Base-by-base conservation (phyloP, 2,888 invertebrate species). In the Eupithecia subumbrata region DNA sequence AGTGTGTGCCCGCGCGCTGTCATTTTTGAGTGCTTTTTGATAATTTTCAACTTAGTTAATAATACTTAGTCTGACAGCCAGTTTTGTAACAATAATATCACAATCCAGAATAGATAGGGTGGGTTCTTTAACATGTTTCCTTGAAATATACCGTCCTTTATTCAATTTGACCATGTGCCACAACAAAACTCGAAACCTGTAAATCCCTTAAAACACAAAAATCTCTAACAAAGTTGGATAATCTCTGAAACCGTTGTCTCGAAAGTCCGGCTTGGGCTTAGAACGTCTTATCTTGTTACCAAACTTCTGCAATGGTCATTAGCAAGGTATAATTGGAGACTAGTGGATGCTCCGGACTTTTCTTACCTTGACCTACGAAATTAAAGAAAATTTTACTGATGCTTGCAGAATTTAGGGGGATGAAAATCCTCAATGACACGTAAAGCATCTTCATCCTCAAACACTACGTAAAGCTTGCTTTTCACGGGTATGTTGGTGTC, bases 281-380 rank as follows among this genome's bases (percentile, higher is more conserved):
- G 75, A 78, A 79, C 73, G 71, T 66, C 77, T 77, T 75, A 78
- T 80, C 80, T 80, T 76, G 79, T 80, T 79, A 77, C 48, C 76
- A 76, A 80, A 80, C 72, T 79, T 79, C 71, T 75, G 43, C 68
- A 25, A 80, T 77, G 75, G 72, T 77, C 76, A 78, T 80, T 80
- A 80, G 69, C 73, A 68, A 67, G 66, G 37, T 37, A 45, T 68
- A 37, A 68, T 40, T 30, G 16, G 68, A 43, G 12, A 25, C 25
- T 67, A 43, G 25, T 40, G 43, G 12, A 14, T 43, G 9, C 9
- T 22, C 25, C 5, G 2, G 67, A 22, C 1, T 40, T 43, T 68
- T 5, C 25, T 40, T 67, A 56, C 0, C 11, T 22, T 12, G n/a
- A 22, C 56, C 3, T 22, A 22, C 22, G 22, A 56, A 22, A 63